Conservation (phyloP, 1,140 invertebrate genomes). For the Drosophila quadrilineata region DNA sequence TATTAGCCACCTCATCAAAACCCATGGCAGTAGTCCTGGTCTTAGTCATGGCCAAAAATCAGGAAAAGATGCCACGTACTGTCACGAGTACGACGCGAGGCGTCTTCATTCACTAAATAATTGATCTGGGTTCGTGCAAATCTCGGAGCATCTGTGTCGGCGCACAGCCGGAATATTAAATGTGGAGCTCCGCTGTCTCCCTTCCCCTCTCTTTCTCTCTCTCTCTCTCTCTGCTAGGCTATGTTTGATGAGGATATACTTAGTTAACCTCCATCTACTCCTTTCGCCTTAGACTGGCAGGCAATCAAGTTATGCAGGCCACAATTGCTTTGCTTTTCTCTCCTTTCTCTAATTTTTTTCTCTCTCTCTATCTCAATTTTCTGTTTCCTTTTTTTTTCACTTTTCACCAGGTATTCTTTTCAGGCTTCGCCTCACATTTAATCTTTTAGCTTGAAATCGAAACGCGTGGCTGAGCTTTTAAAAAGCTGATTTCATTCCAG, state of each 20-base stretch:
- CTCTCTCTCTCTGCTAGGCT: not conserved
- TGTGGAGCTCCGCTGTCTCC: constrained; percentile 4
- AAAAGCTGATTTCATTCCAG: constrained; percentile 9
- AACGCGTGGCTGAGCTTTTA: constrained; percentile 6
- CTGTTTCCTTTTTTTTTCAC: not conserved
- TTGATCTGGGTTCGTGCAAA: constrained; percentile 48
- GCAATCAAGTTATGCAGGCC: constrained; percentile 27
- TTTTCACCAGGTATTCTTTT: constrained; percentile 10
- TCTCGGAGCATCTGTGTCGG: constrained; percentile 37
- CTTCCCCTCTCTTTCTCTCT: not conserved
- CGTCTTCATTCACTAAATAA: constrained; percentile 45
- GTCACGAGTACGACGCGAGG: constrained; percentile 17
- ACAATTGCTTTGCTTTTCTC: constrained; percentile 29
- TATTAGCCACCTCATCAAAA: not conserved
- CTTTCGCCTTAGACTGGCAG: too few relatives aligned
- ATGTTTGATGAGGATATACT: constrained; percentile 32
- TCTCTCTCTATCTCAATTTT: not conserved
- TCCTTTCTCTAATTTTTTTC: not conserved
- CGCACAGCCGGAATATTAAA: constrained; percentile 48
- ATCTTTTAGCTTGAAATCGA: constrained; percentile 9
- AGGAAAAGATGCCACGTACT: constrained; percentile 31
- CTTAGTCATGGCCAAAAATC: constrained; percentile 27
- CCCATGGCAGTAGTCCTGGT: too few relatives aligned
- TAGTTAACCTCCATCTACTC: constrained; percentile 9
- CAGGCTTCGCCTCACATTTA: constrained; percentile 16